Base-by-base conservation (phyloP, 2,888 invertebrate genomes). In the Siphlonurus alternatus region DNA sequence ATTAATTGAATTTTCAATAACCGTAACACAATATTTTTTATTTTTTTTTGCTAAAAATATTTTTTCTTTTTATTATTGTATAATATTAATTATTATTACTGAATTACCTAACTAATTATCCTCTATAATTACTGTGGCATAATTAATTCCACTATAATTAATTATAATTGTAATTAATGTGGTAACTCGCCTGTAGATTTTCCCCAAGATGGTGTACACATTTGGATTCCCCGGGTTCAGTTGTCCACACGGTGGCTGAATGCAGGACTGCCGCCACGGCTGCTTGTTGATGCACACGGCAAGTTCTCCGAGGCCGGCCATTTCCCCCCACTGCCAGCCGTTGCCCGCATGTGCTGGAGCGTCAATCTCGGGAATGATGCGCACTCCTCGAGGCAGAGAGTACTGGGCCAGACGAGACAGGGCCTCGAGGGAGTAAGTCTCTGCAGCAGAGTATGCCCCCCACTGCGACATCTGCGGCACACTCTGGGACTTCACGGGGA, bases 401-500 rank as follows among this genome's bases (percentile, higher is more conserved):
- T 76, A 78, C 62, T 75, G 79, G 0, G 90, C 81, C 63, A 95
- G 76, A 7, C 77, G 76, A 23, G 68, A 65, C 67, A 89, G 81
- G 68, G 89, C 86, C 53, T 78, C 75, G 0, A 80, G 78, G 0
- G 82, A 80, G 74, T 93, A 92, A 1, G n/a, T 18, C 25, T 20
- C 22, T 2, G 59, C 24, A 7, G 79, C 75, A 0, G 78, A 82
- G 71, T 89, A 89, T 0, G 89, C 87, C 0, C 89, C 90, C 70
- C 81, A 87, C 82, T 80, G 82, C 1, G 88, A 82, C 77, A 92
- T 81, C 70, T 86, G 83, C 0, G 89, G 90, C 22, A 87, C 82
- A 54, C 84, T 79, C n/a, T 79, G 79, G 0, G 88, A 84, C 71
- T 88, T 86, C 71, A 93, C 79, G 0, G 96, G 95, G 75, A 95